phyloP scores from a whole-genome alignment of 2,888 invertebrate genomes.

The Trisateles emortualis region DNA sequence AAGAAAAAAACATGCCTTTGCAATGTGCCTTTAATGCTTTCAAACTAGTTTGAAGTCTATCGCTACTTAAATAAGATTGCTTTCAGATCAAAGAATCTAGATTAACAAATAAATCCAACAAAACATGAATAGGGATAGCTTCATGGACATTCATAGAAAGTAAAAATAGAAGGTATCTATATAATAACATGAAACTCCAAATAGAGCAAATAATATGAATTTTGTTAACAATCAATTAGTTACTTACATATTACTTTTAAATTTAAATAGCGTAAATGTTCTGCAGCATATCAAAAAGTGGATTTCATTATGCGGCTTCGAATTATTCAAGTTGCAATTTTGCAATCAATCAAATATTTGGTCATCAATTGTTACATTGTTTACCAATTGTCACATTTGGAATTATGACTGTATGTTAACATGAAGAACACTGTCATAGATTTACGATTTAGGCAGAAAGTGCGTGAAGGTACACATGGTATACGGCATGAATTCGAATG shows the following conservation, averaged over 20 bases:
- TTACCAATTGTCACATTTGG: constrained; percentile 24
- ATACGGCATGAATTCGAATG: constrained; percentile 68
- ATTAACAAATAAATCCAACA: neutral
- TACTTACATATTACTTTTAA: too few species aligned
- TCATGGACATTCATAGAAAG: too few species aligned
- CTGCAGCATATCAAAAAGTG: too few species aligned
- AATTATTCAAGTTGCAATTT: too few species aligned
- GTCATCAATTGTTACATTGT: constrained; percentile 21
- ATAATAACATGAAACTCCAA: neutral
- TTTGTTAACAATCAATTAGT: too few species aligned
- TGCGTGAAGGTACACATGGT: constrained; percentile 32
- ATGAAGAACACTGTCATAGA: constrained; percentile 27
- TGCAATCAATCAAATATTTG: too few species aligned
- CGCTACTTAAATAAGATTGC: neutral
- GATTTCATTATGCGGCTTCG: too few species aligned
- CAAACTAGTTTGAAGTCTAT: neutral
- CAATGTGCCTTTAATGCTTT: neutral
- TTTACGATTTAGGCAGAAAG: constrained; percentile 41
- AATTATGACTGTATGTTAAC: constrained; percentile 7
- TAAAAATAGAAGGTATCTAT: neutral
- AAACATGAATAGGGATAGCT: neutral
- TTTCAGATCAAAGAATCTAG: neutral
- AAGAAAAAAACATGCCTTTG: constrained; percentile 3
- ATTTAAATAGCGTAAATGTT: too few species aligned
- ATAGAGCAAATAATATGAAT: neutral